phyloP scores from a whole-genome alignment of 1,140 invertebrate genomes.

The Plectrocnemia conspersa region DNA sequence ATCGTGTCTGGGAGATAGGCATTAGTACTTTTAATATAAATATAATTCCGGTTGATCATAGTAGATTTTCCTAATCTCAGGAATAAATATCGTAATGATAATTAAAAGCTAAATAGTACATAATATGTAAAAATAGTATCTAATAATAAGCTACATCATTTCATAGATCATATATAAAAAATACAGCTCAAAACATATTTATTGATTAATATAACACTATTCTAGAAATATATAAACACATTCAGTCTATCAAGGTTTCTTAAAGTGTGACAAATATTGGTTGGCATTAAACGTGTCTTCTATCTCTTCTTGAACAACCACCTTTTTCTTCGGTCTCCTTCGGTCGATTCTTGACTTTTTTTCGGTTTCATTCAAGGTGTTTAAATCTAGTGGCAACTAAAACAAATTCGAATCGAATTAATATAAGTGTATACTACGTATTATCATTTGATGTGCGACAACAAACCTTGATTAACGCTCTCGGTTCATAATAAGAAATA shows the following conservation, averaged over 20 bases:
- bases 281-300: slow-evolving; percentile 73
- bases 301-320: slow-evolving; percentile 68
- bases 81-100: no score
- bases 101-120: no score
- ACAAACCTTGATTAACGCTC: slow-evolving; percentile 74
- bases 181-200: not conserved
- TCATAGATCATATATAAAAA: no score
- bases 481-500: slow-evolving; percentile 76
- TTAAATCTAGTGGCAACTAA: slow-evolving; percentile 74
- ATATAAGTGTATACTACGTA: not conserved
- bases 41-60: no score
- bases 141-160: no score
- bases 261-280: slow-evolving; percentile 71
- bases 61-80: no score
- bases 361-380: slow-evolving; percentile 64
- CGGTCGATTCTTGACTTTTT: slow-evolving; percentile 58
- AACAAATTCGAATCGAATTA: slow-evolving; percentile 40
- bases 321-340: slow-evolving; percentile 69
- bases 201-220: not conserved
- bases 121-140: no score
- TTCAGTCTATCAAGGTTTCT: slow-evolving; percentile 46
- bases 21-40: no score
- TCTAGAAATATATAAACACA: slow-evolving; percentile 5
- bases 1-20: no score
- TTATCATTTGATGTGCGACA: slow-evolving; percentile 10